Percentiles rank a stretch among this genome's conserved stretches.
These are phyloP conservation scores for Drosophila parthenogenetica DNA, from an alignment of 2,888 invertebrate genomes.

Conservation along the genomic window DNA sequence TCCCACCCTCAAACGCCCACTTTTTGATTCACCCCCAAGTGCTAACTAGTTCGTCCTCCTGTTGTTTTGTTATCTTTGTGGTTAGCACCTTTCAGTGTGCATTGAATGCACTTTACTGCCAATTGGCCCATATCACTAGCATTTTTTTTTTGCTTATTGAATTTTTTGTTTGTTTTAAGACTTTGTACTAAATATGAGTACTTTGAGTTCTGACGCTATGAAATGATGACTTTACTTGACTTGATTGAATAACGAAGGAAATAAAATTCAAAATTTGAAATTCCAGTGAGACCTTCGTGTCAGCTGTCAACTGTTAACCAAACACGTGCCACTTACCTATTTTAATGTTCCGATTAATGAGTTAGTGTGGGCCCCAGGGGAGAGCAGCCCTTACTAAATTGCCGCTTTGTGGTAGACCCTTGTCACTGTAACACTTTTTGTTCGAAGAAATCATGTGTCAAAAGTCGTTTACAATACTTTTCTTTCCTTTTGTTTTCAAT, in stretches of 20 bases:
- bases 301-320: constrained; percentile 30
- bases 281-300: constrained; percentile 17
- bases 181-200: constrained; percentile 2
- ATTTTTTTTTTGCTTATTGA: too few relatives aligned
- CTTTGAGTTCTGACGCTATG: not conserved
- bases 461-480: constrained; percentile 8
- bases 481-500: constrained; percentile 4
- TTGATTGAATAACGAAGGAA: constrained; percentile 18
- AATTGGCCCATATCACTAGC: not conserved
- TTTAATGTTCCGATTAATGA: constrained; percentile 31
- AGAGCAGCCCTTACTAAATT: not conserved
- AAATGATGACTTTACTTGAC: constrained; percentile 6
- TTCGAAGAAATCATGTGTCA: constrained; percentile 14
- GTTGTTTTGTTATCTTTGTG: constrained; percentile 16
- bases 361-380: constrained; percentile 2
- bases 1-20: not conserved
- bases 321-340: constrained; percentile 16
- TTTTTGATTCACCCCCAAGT: constrained; percentile 24
- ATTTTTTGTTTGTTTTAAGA: not conserved
- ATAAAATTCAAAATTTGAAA: constrained; percentile 22
- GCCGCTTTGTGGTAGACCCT: constrained; percentile 36
- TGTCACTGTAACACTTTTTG: constrained; percentile 31
- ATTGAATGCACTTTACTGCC: constrained; percentile 21
- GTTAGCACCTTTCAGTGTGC: constrained; percentile 48
- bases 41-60: constrained; percentile 65